Conservation (phyloP, 2,113 vertebrate species). For the Mus pahari region DNA sequence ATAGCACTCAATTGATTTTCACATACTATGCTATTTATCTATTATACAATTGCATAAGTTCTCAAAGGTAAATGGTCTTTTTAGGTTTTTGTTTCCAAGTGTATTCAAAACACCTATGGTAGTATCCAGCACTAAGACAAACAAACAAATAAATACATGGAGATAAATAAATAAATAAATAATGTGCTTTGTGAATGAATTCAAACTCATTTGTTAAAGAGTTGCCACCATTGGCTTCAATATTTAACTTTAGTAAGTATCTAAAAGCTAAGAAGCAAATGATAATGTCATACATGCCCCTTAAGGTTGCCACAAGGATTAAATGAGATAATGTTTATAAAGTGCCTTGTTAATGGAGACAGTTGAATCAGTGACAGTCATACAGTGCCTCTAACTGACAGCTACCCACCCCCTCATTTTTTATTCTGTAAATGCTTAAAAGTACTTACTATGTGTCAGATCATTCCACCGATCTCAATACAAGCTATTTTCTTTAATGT, state of each 20-base stretch:
- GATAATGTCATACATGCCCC: not conserved
- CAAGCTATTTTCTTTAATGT: not conserved
- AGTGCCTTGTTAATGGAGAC: not conserved
- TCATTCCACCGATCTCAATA: not conserved
- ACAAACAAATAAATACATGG: not conserved
- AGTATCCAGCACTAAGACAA: not conserved
- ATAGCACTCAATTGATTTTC: not conserved
- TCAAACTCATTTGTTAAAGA: not conserved
- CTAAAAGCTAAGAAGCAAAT: conserved; percentile 18
- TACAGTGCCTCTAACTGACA: not conserved
- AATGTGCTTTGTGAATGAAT: not conserved
- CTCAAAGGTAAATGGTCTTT: not conserved
- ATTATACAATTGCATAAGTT: not conserved
- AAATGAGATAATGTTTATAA: not conserved
- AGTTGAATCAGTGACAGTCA: not conserved
- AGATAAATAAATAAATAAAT: too few relatives aligned
- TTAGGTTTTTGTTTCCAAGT: conserved; percentile 19
- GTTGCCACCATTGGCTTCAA: not conserved
- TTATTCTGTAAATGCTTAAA: not conserved
- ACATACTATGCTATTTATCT: not conserved
- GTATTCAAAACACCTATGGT: not conserved
- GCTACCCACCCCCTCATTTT: not conserved
- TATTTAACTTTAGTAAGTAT: not conserved
- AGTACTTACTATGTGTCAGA: not conserved
- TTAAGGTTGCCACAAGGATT: not conserved